Evolutionary conservation across 2,113 vertebrate genomes (phyloP).

Genomic region (Danionella cerebrum): DNA sequence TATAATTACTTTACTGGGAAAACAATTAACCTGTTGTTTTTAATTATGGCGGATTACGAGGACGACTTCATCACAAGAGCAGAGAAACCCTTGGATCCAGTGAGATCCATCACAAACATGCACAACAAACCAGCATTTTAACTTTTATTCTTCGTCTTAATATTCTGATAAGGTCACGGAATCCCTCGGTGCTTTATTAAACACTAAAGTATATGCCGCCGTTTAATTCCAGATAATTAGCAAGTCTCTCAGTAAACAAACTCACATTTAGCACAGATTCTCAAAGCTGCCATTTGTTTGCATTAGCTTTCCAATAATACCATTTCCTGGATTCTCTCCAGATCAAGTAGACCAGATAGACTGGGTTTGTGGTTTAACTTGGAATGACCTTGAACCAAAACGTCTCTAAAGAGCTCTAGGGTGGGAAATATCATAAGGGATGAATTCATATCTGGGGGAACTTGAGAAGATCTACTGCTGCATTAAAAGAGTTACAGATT

Average conservation of each 20-base stretch:
- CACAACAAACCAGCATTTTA: background rate
- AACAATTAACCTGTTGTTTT: background rate
- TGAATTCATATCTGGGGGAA: conserved; percentile 15
- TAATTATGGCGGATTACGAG: background rate
- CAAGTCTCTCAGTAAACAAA: background rate
- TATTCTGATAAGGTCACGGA: conserved; percentile 3
- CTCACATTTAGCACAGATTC: background rate
- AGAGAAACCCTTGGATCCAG: background rate
- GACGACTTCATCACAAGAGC: background rate
- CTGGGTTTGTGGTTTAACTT: background rate
- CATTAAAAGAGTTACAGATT: background rate
- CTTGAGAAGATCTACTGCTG: background rate
- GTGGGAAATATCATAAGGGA: conserved; percentile 7
- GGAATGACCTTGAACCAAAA: conserved; percentile 10
- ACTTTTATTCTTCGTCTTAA: background rate
- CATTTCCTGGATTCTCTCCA: background rate
- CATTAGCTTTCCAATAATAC: conserved; percentile 13
- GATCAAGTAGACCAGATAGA: background rate
- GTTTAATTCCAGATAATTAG: conserved; percentile 11
- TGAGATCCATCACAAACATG: background rate
- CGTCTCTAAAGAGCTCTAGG: background rate
- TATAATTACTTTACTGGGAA: background rate
- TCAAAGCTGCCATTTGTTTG: background rate
- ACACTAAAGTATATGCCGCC: background rate
- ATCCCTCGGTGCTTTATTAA: conserved; percentile 6